Percentiles rank a stretch among this genome's conserved stretches.
phyloP scores from a whole-genome alignment of 2,888 invertebrate genomes.

The Aspidiotus destructor region DNA sequence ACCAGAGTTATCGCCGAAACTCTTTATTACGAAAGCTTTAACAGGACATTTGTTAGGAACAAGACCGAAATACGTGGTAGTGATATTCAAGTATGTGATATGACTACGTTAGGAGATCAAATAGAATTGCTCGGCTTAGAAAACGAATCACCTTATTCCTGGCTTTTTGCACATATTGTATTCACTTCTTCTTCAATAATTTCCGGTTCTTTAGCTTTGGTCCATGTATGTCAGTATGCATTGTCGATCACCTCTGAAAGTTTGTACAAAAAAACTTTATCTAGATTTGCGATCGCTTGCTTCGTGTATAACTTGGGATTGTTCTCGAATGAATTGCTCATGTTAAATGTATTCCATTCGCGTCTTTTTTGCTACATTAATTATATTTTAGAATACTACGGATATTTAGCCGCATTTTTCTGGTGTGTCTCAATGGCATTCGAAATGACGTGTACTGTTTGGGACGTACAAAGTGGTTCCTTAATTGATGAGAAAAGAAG shows the following conservation, averaged over 20 bases:
- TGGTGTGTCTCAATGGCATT: conserved; percentile 49
- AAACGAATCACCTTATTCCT: background rate
- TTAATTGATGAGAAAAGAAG: conserved; percentile 43
- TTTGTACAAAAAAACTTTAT: conserved; percentile 46
- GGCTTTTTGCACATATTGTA: no score
- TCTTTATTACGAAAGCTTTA: background rate
- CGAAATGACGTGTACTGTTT: conserved; percentile 45
- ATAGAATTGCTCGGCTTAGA: background rate
- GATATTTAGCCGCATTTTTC: conserved; percentile 46
- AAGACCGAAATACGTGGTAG: background rate
- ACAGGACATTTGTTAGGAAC: background rate
- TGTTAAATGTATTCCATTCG: conserved; percentile 42
- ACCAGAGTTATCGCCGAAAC: conserved; percentile 3
- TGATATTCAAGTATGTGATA: background rate
- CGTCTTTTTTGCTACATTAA: conserved; percentile 42
- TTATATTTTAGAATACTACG: conserved; percentile 45
- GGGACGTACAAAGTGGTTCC: conserved; percentile 39
- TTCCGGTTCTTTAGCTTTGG: background rate
- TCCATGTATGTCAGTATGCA: no score
- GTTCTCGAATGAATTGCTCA: conserved; percentile 43
- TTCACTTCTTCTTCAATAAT: background rate
- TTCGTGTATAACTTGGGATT: conserved; percentile 38
- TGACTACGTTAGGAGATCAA: background rate
- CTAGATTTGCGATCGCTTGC: conserved; percentile 45
- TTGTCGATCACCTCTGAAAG: conserved; percentile 44